Base-by-base conservation (phyloP, 2,797 vertebrate species). In the Enteromius treurensis region DNA sequence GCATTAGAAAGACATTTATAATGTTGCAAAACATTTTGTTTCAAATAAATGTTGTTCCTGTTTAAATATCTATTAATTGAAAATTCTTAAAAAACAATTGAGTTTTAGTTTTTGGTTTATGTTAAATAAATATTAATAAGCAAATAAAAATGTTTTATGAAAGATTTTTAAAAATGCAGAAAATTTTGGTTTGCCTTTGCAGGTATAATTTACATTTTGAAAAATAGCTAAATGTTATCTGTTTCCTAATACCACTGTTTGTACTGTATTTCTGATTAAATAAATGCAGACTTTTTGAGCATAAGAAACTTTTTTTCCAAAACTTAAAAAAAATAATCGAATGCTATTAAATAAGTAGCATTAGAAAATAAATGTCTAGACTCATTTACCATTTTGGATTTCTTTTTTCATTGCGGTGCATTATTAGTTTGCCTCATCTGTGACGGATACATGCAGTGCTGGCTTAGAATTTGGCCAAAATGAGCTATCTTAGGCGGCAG, bases 371-470 rank as follows among this genome's bases (percentile, higher is more conserved):
- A 37, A 55, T 60, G 42, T 40, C 23, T 26, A 10, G 74, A 14
- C 53, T 17, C 14, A 55, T 75, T 34, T 10, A 23, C n/a, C 37
- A 49, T 78, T 32, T 34, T 64, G 40, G 11, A 32, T 62, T 13
- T 6, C 11, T n/a, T 75, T 29, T 49, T 49, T 2, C 17, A 78
- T 26, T 78, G 40, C 58, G 32, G 1, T 65, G 60, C 15, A 45
- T 65, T 78, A 78, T 65, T 78, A 78, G 42, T 65, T 65, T 78
- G 60, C 40, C 76, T 49, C 76, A 78, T 77, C 75, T 64, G 58
- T 34, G 76, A 65, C 3, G 42, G 40, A 78, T 13, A 65, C 60
- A 64, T 8, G 9, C 26, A 65, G 60, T 49, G 17, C 23, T 78
- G 60, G 60, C 40, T 78, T 62, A 78, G 58, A 78, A 45, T 78